phyloP scores from a whole-genome alignment of 2,113 vertebrate species.

The Gambusia affinis region DNA sequence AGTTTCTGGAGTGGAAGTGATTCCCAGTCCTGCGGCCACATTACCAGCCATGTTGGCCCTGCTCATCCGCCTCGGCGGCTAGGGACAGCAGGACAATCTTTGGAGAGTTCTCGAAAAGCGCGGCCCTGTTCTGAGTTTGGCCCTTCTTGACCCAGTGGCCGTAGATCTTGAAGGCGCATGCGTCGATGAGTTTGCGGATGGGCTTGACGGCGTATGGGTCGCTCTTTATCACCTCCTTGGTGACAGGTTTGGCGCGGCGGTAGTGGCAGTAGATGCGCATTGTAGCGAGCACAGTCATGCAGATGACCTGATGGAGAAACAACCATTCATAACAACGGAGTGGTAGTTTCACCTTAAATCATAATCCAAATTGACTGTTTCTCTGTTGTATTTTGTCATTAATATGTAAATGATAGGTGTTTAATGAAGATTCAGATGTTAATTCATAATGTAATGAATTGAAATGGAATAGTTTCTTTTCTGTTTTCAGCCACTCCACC shows the following conservation, averaged over 20 bases:
- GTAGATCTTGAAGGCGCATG: conserved; percentile 94
- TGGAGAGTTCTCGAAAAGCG: conserved; percentile 96
- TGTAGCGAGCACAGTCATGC: conserved; percentile 89
- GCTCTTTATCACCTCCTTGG: conserved; percentile 87
- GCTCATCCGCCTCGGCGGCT: conserved; percentile 75
- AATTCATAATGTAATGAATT: too few relatives aligned
- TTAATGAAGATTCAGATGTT: too few relatives aligned
- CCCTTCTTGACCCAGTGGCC: conserved; percentile 99
- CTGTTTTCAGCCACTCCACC: too few relatives aligned
- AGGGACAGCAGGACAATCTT: conserved; percentile 90
- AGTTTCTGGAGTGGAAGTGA: background rate
- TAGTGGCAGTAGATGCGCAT: conserved; percentile 96
- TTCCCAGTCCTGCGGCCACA: conserved; percentile 6
- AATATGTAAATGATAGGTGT: too few relatives aligned
- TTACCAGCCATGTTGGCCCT: conserved; percentile 65
- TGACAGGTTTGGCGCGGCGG: conserved; percentile 88
- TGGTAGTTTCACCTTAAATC: too few relatives aligned
- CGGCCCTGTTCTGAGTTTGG: conserved; percentile 94
- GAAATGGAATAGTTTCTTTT: too few relatives aligned
- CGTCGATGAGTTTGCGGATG: conserved; percentile 92
- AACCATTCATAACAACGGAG: background rate
- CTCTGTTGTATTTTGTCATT: too few relatives aligned
- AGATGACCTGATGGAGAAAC: conserved; percentile 84
- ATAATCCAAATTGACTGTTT: too few relatives aligned
- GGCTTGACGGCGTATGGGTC: conserved; percentile 93